Evolutionary conservation across 2,113 vertebrate species (phyloP).

Genomic region (Cygnus buccinator): DNA sequence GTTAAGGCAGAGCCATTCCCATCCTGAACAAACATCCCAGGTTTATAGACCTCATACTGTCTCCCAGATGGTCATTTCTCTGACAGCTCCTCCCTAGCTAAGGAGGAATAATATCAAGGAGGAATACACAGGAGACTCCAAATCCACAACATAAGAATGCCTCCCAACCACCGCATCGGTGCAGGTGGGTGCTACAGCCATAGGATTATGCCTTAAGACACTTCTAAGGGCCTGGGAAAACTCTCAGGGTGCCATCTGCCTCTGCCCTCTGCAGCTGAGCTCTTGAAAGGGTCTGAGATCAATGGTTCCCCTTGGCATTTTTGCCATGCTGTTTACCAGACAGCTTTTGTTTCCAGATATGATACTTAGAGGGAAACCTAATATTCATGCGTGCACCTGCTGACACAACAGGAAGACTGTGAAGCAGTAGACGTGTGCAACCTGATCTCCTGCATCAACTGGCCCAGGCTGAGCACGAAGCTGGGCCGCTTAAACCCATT

Average conservation of each 20-base stretch:
- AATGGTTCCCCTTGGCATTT: not conserved
- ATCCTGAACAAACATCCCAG: not conserved
- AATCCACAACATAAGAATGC: not conserved
- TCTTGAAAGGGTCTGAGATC: not conserved
- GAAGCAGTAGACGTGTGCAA: not conserved
- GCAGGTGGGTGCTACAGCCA: not conserved
- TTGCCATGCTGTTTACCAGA: not conserved
- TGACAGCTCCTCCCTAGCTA: not conserved
- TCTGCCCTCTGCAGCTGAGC: not conserved
- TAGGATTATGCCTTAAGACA: not conserved
- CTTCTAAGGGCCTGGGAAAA: not conserved
- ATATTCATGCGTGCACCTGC: not conserved
- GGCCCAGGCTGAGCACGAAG: not conserved
- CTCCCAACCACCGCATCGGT: not conserved
- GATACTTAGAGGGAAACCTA: not conserved
- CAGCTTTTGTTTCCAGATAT: not conserved
- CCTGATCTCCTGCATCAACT: not conserved
- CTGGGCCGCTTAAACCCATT: constrained; percentile 32
- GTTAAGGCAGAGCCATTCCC: not conserved
- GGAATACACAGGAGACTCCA: not conserved
- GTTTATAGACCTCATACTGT: not conserved
- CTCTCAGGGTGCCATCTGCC: not conserved
- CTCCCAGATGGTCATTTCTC: not conserved
- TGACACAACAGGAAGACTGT: not conserved
- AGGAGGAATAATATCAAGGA: not conserved